A percentile compares a stretch with the other conserved stretches of the same genome.
These are phyloP conservation scores for Progne subis DNA, from an alignment of 2,113 vertebrate genomes.

Conservation along the genomic window DNA sequence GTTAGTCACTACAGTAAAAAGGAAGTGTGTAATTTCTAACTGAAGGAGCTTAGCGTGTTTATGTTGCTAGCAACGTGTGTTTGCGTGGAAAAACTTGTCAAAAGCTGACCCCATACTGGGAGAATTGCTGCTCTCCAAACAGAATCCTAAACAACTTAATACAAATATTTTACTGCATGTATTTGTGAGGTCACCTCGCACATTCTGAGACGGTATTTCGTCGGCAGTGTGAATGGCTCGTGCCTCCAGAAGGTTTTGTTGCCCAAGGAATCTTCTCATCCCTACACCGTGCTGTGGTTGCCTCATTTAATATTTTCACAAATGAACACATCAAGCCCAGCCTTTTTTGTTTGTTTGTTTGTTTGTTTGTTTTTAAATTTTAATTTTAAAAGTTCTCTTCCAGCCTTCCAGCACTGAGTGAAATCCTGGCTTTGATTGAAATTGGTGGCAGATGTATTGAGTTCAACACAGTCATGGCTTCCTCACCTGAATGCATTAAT, in stretches of 20 bases:
- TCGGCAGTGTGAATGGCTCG: background rate
- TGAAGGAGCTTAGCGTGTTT: constrained; percentile 1
- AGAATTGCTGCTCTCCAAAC: background rate
- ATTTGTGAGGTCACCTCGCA: constrained; percentile 1
- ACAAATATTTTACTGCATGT: background rate
- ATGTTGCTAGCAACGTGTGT: background rate
- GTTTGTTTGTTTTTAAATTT: background rate
- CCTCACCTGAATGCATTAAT: background rate
- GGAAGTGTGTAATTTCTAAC: background rate
- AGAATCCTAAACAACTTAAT: background rate
- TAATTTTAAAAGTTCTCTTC: background rate
- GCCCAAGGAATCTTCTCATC: background rate
- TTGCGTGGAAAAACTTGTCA: background rate
- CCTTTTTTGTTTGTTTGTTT: background rate
- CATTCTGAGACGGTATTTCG: background rate
- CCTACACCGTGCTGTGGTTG: background rate
- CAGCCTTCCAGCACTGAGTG: background rate
- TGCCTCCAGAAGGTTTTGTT: background rate
- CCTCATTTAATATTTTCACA: background rate
- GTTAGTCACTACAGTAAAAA: constrained; percentile 24
- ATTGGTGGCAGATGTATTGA: background rate
- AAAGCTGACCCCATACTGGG: background rate
- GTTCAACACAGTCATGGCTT: background rate
- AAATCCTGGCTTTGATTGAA: background rate
- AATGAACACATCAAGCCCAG: accelerated